Evolutionary conservation across 2,113 vertebrate species (phyloP).

Genomic region (Echinops telfairi): DNA sequence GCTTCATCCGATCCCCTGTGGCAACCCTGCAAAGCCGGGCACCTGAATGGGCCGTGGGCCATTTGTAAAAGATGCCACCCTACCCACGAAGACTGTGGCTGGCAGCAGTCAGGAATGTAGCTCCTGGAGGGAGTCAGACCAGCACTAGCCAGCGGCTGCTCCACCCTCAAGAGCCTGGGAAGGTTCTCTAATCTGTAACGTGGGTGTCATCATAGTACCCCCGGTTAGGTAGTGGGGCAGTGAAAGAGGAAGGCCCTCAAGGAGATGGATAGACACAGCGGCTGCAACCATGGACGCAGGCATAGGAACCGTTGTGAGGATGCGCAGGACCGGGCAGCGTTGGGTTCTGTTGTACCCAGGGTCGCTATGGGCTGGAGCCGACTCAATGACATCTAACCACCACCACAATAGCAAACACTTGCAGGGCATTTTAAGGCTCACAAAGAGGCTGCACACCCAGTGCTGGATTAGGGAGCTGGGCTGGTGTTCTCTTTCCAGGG

Average conservation of each 20-base stretch:
- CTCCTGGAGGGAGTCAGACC: background rate
- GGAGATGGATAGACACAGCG: too few relatives aligned
- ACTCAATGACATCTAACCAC: too few relatives aligned
- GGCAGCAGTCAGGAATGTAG: accelerated
- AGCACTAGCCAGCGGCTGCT: background rate
- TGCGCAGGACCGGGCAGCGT: too few relatives aligned
- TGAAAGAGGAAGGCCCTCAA: too few relatives aligned
- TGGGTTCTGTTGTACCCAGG: too few relatives aligned
- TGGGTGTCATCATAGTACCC: too few relatives aligned
- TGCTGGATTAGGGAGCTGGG: background rate
- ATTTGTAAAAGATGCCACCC: accelerated
- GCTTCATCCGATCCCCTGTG: background rate
- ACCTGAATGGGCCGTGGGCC: accelerated
- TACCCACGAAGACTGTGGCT: background rate
- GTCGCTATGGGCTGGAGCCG: too few relatives aligned
- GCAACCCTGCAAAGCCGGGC: background rate
- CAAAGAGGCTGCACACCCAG: accelerated
- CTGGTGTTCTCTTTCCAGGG: background rate
- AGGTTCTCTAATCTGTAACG: background rate
- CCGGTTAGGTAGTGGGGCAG: too few relatives aligned
- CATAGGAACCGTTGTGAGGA: too few relatives aligned
- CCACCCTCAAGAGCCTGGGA: background rate
- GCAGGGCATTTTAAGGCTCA: background rate
- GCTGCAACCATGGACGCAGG: too few relatives aligned
- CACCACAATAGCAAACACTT: background rate